These are phyloP conservation scores for Uria lomvia DNA, from an alignment of 2,113 vertebrate species.

Conservation along the genomic window DNA sequence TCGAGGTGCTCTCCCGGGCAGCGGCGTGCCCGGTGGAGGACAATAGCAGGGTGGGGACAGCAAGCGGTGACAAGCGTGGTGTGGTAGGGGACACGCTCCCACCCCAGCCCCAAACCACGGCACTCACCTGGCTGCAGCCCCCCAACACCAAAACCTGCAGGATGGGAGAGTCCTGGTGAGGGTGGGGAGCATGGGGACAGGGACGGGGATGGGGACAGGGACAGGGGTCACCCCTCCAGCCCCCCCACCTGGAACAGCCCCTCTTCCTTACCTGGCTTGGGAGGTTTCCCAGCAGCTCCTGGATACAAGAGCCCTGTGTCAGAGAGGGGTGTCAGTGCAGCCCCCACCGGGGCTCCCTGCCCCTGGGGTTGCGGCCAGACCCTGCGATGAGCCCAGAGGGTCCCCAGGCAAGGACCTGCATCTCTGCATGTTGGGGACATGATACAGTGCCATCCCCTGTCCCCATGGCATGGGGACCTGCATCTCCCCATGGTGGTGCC, in stretches of 20 bases:
- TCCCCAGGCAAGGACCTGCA: not conserved
- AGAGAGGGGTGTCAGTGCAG: not conserved
- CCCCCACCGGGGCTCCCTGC: rapidly evolving
- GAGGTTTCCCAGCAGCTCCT: conserved; percentile 64
- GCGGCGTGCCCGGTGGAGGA: not conserved
- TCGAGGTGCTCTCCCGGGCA: not conserved
- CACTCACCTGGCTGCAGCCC: conserved; percentile 36
- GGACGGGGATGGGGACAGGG: not conserved
- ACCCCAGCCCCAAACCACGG: not conserved
- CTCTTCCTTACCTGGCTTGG: conserved; percentile 59
- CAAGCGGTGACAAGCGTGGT: not conserved
- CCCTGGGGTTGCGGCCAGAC: not conserved
- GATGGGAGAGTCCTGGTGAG: not conserved
- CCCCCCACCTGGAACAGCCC: not conserved
- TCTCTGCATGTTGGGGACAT: rapidly evolving
- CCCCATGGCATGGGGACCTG: not conserved
- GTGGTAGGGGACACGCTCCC: rapidly evolving
- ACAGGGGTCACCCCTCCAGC: not conserved
- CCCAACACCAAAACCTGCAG: not conserved
- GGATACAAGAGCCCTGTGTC: not conserved
- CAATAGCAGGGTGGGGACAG: not conserved
- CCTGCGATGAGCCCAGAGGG: not conserved
- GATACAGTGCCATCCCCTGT: not conserved
- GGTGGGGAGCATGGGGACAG: not conserved
- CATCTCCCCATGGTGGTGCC: not conserved